Percentiles rank a stretch among this genome's conserved stretches.
Evolutionary conservation across 1,140 invertebrate species (phyloP).

Genomic region (Chionoecetes opilio): DNA sequence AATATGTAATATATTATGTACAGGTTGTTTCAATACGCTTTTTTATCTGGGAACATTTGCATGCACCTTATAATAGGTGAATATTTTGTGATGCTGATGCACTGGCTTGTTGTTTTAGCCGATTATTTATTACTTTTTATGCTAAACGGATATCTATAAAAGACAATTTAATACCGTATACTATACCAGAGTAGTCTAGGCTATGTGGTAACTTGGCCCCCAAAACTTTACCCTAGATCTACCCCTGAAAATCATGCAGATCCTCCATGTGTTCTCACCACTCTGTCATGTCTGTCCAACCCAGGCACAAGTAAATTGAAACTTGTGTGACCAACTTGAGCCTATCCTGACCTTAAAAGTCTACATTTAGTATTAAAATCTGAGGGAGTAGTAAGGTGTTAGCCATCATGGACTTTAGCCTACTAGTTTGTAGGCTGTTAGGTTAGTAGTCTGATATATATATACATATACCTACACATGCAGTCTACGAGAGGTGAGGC

Average conservation of each 20-base stretch:
- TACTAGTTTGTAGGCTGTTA: not conserved
- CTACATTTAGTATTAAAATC: not conserved
- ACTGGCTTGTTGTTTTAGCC: too few relatives aligned
- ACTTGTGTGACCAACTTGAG: conserved; percentile 18
- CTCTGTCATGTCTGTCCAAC: not conserved
- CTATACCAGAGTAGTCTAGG: too few relatives aligned
- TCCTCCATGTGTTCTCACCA: not conserved
- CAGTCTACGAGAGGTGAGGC: conserved; percentile 15
- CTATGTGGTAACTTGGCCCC: too few relatives aligned
- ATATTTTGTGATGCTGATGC: too few relatives aligned
- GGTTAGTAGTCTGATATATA: not conserved
- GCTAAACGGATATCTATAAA: too few relatives aligned
- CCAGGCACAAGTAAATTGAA: not conserved
- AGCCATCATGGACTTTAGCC: conserved; percentile 30
- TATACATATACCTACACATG: not conserved
- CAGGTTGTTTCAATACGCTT: too few relatives aligned
- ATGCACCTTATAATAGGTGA: too few relatives aligned
- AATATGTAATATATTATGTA: too few relatives aligned
- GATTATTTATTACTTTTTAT: too few relatives aligned
- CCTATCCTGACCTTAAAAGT: conserved; percentile 17
- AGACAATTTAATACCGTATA: too few relatives aligned
- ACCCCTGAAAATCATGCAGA: not conserved
- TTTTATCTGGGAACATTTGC: too few relatives aligned
- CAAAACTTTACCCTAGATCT: too few relatives aligned
- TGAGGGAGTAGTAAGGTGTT: conserved; percentile 10